Base-by-base conservation (phyloP, 2,113 vertebrate species). In the Polyodon spathula region DNA sequence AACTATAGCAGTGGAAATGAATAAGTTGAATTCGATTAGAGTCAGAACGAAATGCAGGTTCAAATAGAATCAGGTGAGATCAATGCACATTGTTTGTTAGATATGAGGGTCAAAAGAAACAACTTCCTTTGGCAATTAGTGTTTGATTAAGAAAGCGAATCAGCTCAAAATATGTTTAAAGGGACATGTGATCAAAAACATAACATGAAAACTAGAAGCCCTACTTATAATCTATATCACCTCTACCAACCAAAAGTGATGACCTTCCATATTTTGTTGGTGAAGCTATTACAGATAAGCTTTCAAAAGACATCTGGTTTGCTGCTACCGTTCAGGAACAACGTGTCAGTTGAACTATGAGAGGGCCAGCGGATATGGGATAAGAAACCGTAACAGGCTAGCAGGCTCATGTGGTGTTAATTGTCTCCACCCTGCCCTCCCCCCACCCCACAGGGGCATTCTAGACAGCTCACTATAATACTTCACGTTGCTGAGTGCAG, bases 151-250 rank as follows among this genome's bases (percentile, higher is more conserved):
- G n/a, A n/a, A n/a, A n/a, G n/a, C n/a, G n/a, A n/a, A n/a, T n/a
- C n/a, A n/a, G n/a, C n/a, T n/a, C n/a, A n/a, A n/a, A n/a, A n/a
- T n/a, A n/a, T n/a, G n/a, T n/a, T n/a, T n/a, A n/a, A n/a, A n/a
- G n/a, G n/a, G n/a, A n/a, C n/a, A n/a, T n/a, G n/a, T n/a, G n/a
- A n/a, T n/a, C n/a, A n/a, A n/a, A n/a, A n/a, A n/a, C n/a, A n/a
- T n/a, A n/a, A n/a, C n/a, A n/a, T n/a, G n/a, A n/a, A n/a, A n/a
- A n/a, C n/a, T n/a, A n/a, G n/a, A n/a, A n/a, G n/a, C n/a, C n/a
- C n/a, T n/a, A n/a, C n/a, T n/a, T 68, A n/a, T 70, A 58, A 69
- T 74, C 68, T 15, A 27, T 39, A 65, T 66, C 59, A 44, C 50
- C 56, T 56, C 27, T 15, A 8, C 27, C 3, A 40, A 15, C n/a